A percentile compares a stretch with the other conserved stretches of the same genome.
phyloP scores from a whole-genome alignment of 1,140 invertebrate species.

The Drosophila lacertosa region DNA sequence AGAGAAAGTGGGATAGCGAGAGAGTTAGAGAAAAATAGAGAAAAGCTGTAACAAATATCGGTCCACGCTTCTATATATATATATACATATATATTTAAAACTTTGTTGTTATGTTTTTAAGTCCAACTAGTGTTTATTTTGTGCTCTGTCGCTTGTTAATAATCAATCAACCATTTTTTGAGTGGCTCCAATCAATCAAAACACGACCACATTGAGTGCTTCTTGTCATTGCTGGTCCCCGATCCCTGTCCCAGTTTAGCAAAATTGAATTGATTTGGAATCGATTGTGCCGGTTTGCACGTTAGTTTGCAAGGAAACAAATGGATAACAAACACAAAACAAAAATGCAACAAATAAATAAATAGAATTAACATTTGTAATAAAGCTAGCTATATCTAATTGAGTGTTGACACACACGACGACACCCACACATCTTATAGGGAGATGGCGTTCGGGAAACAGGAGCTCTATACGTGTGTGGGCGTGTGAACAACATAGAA shows the following conservation, averaged over 20 bases:
- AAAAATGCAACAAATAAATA: constrained; percentile 44
- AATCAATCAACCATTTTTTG: constrained; percentile 12
- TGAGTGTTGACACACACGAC: constrained; percentile 21
- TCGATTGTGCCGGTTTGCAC: constrained; percentile 8
- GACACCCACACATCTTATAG: constrained; percentile 10
- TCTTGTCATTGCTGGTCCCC: constrained; percentile 19
- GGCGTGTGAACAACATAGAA: constrained; percentile 9
- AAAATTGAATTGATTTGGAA: constrained; percentile 18
- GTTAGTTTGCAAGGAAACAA: constrained; percentile 3
- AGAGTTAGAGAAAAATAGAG: not conserved
- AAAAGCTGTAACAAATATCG: constrained; percentile 1
- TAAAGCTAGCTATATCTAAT: constrained; percentile 40
- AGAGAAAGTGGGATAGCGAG: not conserved
- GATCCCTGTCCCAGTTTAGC: constrained; percentile 12
- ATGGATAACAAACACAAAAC: constrained; percentile 25
- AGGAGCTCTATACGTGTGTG: not conserved
- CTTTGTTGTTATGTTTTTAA: constrained; percentile 77
- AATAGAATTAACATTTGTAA: constrained; percentile 43
- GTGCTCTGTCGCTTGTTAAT: constrained; percentile 15
- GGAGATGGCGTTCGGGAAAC: not conserved
- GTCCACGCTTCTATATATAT: constrained; percentile 17
- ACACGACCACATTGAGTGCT: constrained; percentile 8
- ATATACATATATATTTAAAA: constrained; percentile 29
- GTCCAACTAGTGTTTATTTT: constrained; percentile 51
- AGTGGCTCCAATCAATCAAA: constrained; percentile 10